These are phyloP conservation scores for Echinometra lucunter DNA, from an alignment of 53 echinoderm and acorn worm genomes.

Conservation along the genomic window DNA sequence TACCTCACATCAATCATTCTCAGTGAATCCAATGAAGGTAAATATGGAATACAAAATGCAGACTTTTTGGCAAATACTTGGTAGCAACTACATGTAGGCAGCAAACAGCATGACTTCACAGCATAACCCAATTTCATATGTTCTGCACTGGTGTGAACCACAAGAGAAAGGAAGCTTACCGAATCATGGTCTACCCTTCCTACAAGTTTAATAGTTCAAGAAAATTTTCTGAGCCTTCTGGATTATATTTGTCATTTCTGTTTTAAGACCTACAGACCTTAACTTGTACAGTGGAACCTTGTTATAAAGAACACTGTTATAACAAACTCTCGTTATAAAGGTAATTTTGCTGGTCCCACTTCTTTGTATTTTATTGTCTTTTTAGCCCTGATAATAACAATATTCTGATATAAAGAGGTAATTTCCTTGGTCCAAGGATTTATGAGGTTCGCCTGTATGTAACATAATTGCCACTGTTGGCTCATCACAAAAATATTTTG, in stretches of 20 bases:
- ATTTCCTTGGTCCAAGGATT: too few relatives aligned
- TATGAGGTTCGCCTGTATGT: background rate
- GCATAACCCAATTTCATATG: background rate
- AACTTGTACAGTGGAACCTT: too few relatives aligned
- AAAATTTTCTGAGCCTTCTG: background rate
- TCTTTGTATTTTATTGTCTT: too few relatives aligned
- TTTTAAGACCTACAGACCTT: background rate
- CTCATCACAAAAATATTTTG: background rate
- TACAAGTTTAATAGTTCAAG: background rate
- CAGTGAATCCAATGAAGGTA: background rate
- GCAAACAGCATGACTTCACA: background rate
- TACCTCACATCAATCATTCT: background rate
- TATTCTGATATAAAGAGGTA: too few relatives aligned
- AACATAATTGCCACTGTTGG: background rate
- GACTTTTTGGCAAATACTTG: conserved; percentile 24
- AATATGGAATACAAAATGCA: conserved; percentile 39
- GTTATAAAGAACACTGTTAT: too few relatives aligned
- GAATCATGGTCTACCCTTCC: background rate
- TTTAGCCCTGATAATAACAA: too few relatives aligned
- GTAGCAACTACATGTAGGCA: background rate
- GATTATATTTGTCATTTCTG: background rate
- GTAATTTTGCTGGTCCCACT: too few relatives aligned
- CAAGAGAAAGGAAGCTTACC: background rate
- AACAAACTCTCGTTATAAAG: too few relatives aligned
- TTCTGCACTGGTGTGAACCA: background rate